Conservation (phyloP, 2,888 invertebrate genomes). For the Xanthia icteritia region DNA sequence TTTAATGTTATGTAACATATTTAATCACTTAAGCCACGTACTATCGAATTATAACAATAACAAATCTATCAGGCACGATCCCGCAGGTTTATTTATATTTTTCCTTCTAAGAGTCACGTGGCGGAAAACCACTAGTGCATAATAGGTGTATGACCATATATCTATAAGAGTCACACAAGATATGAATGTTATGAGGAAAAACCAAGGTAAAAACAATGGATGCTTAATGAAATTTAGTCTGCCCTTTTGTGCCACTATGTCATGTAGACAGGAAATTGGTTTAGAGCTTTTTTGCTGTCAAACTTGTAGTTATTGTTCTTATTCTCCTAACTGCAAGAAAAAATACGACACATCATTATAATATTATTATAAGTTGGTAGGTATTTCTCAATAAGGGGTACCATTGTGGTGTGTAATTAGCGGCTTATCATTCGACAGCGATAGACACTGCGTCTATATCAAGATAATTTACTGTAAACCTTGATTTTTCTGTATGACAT, state of each 20-base stretch:
- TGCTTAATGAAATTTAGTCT: constrained; percentile 40
- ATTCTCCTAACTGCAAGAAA: background rate
- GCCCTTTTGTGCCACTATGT: constrained; percentile 3
- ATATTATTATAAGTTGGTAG: background rate
- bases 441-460: background rate
- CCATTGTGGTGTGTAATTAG: background rate
- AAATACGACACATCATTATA: too few species aligned
- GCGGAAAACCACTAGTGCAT: constrained; percentile 47
- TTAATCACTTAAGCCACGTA: background rate
- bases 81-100: constrained; percentile 29
- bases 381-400: background rate
- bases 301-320: background rate
- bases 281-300: constrained; percentile 24
- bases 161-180: constrained; percentile 15
- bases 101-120: constrained; percentile 58
- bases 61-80: constrained; percentile 17
- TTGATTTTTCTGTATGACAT: background rate
- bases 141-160: background rate
- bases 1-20: background rate
- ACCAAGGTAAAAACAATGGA: constrained; percentile 9
- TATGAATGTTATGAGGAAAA: constrained; percentile 51
- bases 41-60: constrained; percentile 31
- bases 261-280: constrained; percentile 21
- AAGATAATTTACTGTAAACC: background rate
- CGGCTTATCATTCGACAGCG: background rate